A percentile compares a stretch with the other conserved stretches of the same genome.
These are phyloP conservation scores for Drosophila kanapiae DNA, from an alignment of 1,140 invertebrate genomes.

Conservation along the genomic window DNA sequence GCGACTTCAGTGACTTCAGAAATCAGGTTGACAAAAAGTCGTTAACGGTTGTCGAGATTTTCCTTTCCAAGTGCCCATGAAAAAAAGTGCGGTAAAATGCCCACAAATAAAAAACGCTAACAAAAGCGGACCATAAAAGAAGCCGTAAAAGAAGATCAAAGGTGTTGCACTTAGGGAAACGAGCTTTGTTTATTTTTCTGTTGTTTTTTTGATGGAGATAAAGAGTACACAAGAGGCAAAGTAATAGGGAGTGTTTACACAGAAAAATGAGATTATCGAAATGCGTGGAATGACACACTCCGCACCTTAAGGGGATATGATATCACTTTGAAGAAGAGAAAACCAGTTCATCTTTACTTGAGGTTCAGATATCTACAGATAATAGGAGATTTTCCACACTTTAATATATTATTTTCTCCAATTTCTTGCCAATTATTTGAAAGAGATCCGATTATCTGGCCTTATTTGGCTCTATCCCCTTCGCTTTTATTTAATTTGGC, in stretches of 20 bases:
- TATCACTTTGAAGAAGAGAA: not conserved
- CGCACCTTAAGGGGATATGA: not conserved
- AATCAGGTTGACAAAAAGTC: constrained; percentile 51
- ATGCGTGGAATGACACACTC: not conserved
- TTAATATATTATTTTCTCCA: not conserved
- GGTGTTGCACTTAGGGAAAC: constrained; percentile 40
- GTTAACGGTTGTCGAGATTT: constrained; percentile 27
- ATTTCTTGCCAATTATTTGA: not conserved
- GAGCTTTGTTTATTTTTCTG: constrained; percentile 12
- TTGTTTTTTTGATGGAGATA: constrained; percentile 4
- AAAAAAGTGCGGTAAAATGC: constrained; percentile 9
- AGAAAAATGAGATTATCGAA: constrained; percentile 25
- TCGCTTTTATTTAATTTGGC: constrained; percentile 11
- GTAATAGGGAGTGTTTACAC: constrained; percentile 22
- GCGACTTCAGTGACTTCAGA: not conserved
- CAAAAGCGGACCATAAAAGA: constrained; percentile 17
- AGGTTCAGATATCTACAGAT: not conserved
- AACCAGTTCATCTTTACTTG: not conserved
- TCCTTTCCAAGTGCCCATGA: constrained; percentile 37
- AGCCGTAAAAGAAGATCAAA: constrained; percentile 38
- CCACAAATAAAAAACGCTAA: not conserved
- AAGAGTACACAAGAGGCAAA: not conserved
- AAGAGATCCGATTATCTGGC: not conserved
- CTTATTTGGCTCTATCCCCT: not conserved
- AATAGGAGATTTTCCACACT: too few species aligned